Evolutionary conservation across 2,797 vertebrate genomes (phyloP).

Genomic region (Trachurus trachurus): DNA sequence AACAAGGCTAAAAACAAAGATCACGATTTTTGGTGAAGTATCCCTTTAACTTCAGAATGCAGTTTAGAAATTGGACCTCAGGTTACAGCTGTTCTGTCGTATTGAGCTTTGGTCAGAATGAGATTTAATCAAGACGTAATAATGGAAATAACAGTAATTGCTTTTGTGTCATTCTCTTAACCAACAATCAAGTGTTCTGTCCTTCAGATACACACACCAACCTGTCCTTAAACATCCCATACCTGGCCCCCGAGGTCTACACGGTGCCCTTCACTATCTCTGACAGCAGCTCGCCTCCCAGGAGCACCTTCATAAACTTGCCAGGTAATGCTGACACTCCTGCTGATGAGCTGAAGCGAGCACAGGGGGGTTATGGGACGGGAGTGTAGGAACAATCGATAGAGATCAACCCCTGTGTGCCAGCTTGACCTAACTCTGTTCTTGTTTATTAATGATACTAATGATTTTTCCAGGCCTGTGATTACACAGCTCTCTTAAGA

Average conservation of each 20-base stretch:
- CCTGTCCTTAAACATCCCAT: constrained; percentile 86
- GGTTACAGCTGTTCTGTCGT: background rate
- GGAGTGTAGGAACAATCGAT: constrained; percentile 63
- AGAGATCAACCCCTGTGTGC: constrained; percentile 46
- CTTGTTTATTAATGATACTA: constrained; percentile 62
- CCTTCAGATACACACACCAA: constrained; percentile 88
- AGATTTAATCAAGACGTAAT: background rate
- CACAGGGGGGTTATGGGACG: constrained; percentile 25
- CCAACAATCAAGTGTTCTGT: constrained; percentile 3
- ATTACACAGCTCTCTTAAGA: constrained; percentile 53
- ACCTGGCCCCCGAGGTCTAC: constrained; percentile 87
- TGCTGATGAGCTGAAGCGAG: constrained; percentile 29
- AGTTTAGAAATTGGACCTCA: background rate
- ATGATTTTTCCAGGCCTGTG: constrained; percentile 63
- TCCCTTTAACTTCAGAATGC: background rate
- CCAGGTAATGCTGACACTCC: constrained; percentile 78
- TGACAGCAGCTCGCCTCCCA: constrained; percentile 85
- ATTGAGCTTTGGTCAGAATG: background rate
- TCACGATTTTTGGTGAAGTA: too few species aligned
- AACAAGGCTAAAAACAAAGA: too few species aligned
- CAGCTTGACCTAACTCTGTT: constrained; percentile 44
- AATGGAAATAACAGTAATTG: background rate
- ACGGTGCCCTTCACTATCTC: constrained; percentile 88
- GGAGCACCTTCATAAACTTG: constrained; percentile 88
- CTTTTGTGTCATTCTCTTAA: background rate